Conservation (phyloP, 1,140 invertebrate species). For the Thereuonema tuberculata region DNA sequence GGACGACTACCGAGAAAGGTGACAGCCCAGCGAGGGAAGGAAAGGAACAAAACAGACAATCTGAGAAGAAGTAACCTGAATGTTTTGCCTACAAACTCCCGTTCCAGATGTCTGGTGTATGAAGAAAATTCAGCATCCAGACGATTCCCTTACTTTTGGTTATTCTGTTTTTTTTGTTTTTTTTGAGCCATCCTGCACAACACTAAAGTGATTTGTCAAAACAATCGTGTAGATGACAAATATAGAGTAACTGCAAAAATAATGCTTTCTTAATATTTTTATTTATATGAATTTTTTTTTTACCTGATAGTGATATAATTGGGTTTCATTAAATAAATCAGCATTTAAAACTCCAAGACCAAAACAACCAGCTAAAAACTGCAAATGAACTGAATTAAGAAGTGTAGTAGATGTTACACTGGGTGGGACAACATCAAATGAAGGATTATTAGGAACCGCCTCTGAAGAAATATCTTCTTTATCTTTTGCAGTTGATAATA, state of each 20-base stretch:
- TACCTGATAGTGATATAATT: constrained; percentile 29
- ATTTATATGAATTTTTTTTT: background rate
- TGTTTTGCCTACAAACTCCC: no score
- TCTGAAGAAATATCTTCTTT: constrained; percentile 16
- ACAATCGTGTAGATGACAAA: no score
- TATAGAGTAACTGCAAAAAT: background rate
- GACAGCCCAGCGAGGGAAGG: no score
- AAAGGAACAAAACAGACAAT: no score
- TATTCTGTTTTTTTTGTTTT: no score
- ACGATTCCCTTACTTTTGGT: no score
- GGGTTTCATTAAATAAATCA: constrained; percentile 13
- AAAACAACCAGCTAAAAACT: constrained; percentile 45
- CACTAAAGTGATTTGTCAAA: no score
- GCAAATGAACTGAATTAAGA: constrained; percentile 38
- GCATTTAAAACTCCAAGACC: constrained; percentile 34
- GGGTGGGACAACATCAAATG: background rate
- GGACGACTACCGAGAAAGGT: no score
- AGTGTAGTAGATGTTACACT: constrained; percentile 21
- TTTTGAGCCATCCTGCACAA: no score
- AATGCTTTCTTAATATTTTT: background rate
- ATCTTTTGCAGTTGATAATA: constrained; percentile 31
- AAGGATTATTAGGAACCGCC: constrained; percentile 14
- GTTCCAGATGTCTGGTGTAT: no score
- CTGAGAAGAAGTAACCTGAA: no score
- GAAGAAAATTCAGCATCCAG: no score